A percentile compares a stretch with the other conserved stretches of the same genome.
phyloP scores from a whole-genome alignment of 2,888 invertebrate genomes.

The Sepiola atlantica region DNA sequence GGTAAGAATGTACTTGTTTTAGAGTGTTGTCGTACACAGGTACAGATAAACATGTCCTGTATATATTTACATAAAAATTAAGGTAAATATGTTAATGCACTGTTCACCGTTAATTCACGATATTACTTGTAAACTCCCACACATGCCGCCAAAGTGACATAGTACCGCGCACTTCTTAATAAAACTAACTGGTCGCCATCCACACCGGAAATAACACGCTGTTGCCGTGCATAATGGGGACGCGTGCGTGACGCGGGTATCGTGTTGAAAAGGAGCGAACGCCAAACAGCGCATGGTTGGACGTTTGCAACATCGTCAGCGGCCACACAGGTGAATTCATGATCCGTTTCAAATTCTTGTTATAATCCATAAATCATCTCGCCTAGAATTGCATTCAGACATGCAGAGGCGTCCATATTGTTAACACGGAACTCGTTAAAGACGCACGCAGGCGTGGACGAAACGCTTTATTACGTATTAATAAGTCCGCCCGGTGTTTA shows the following conservation, averaged over 20 bases:
- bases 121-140: not conserved
- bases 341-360: constrained; percentile 21
- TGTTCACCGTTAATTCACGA: too few relatives aligned
- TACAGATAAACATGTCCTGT: too few relatives aligned
- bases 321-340: not conserved
- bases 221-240: not conserved
- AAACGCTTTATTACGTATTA: not conserved
- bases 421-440: not conserved
- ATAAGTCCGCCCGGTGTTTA: not conserved
- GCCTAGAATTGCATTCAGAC: not conserved
- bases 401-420: not conserved
- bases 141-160: not conserved
- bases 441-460: not conserved
- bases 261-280: not conserved
- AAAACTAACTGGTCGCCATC: not conserved
- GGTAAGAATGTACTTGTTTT: too few relatives aligned
- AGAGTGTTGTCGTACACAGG: too few relatives aligned
- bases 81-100: too few relatives aligned
- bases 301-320: not conserved
- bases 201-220: not conserved
- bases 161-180: not conserved
- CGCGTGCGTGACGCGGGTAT: not conserved
- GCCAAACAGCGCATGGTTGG: not conserved
- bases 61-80: too few relatives aligned
- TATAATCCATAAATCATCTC: not conserved